Percentiles rank a stretch among this genome's conserved stretches.
Conservation (phyloP, 2,113 vertebrate species). For the Xerus inauris region DNA sequence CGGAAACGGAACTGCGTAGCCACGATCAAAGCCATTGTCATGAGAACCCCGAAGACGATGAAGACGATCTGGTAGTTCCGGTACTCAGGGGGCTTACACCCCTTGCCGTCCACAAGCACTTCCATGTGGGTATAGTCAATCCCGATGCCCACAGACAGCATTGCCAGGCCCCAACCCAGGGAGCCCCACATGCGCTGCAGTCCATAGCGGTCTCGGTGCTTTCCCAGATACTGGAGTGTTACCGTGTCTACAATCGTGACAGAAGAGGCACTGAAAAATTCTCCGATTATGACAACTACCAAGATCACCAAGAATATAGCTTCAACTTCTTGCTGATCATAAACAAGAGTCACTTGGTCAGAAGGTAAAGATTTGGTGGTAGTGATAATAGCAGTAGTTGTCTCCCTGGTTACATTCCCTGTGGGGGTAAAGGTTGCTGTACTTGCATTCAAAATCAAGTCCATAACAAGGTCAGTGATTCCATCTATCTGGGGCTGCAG, state of each 20-base stretch:
- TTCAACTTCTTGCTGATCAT: conserved; percentile 93
- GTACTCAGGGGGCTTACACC: conserved; percentile 90
- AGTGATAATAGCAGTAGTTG: conserved; percentile 18
- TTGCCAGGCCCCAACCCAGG: conserved; percentile 97
- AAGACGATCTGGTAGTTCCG: conserved; percentile 97
- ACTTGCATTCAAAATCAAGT: conserved; percentile 55
- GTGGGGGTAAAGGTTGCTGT: neutral
- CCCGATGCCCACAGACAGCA: conserved; percentile 97
- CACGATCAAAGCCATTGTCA: conserved; percentile 93
- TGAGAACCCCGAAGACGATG: conserved; percentile 96
- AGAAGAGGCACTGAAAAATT: conserved; percentile 98
- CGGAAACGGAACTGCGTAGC: conserved; percentile 97
- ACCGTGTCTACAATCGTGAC: conserved; percentile 98
- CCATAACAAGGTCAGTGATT: conserved; percentile 52
- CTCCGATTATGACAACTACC: conserved; percentile 96
- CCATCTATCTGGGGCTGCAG: conserved; percentile 49
- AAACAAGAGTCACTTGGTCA: conserved; percentile 84
- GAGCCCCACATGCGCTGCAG: conserved; percentile 99
- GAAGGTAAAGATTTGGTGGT: conserved; percentile 80
- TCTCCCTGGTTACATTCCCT: conserved; percentile 48
- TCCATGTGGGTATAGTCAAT: conserved; percentile 94
- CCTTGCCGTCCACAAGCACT: conserved; percentile 86
- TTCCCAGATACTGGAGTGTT: conserved; percentile 96
- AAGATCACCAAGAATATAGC: conserved; percentile 96
- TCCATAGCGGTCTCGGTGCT: conserved; percentile 95